Evolutionary conservation across 2,113 vertebrate species (phyloP), one percentile per base, ranked within the genome.

Genomic region (Tychaedon coryphoeus): DNA sequence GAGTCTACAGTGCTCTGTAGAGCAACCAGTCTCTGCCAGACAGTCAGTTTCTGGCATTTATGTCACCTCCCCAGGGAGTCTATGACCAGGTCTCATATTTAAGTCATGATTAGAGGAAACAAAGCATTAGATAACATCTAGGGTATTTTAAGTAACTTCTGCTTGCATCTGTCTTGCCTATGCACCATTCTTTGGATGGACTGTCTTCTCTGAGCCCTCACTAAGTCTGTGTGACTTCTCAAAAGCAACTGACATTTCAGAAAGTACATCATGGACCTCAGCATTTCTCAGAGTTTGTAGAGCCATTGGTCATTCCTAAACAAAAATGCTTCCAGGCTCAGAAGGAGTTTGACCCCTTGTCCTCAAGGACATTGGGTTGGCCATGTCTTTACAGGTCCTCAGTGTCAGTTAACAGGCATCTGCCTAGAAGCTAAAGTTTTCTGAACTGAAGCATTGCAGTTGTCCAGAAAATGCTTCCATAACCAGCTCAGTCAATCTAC

Each of bases 101-200:
- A 75, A 93, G 38, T 53, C 43, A 66, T 34, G 19, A 78, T 88
- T 43, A 86, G 53, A 78, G 90, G 43, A 85, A 93, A 78, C 6
- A 75, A 82, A 92, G 47, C 40, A 36, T 67, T 87, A 57, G 50
- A 34, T 34, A 90, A 79, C 19, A 71, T 45, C 19, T 42, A 48
- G 22, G 13, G 43, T 71, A 51, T 73, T 87, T 56, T 40, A 26
- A 71, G 43, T 17, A 50, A 26, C 38, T 87, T 31, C 17, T 23
- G 34, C n/a, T 74, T 66, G 3, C 72, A 19, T 45, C 65, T 83
- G 23, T 53, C 85, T 62, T 36, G 26, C 69, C 47, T 50, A 5
- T 12, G 42, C 6, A 23, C 25, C 19, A 12, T 34, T 15, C 51
- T 42, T 65, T 43, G 28, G 38, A 57, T 48, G 29, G 65, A 36